Percentiles rank a stretch among this genome's conserved stretches.
Evolutionary conservation across 2,797 vertebrate genomes (phyloP).

Genomic region (Enteromius viviparus): DNA sequence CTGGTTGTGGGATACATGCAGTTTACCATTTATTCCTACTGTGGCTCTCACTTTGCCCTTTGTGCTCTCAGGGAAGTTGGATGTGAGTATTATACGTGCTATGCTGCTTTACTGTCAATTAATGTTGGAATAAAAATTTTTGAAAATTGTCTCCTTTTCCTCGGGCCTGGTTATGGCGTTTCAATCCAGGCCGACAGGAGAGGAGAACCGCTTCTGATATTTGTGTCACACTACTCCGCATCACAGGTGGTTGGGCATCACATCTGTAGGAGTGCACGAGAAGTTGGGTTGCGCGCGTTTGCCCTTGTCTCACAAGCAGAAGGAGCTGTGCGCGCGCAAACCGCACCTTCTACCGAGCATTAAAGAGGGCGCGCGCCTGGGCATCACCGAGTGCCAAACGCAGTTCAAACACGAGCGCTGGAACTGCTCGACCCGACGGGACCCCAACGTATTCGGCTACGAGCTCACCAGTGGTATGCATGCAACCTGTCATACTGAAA

Average conservation of each 20-base stretch:
- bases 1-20: conserved; percentile 72
- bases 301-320: conserved; percentile 83
- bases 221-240: conserved; percentile 48
- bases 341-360: conserved; percentile 86
- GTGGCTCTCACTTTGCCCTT: conserved; percentile 78
- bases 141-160: conserved; percentile 42
- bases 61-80: conserved; percentile 83
- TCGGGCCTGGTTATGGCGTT: conserved; percentile 45
- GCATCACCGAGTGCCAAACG: conserved; percentile 86
- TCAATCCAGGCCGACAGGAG: conserved; percentile 37
- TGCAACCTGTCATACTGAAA: neutral
- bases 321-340: conserved; percentile 85
- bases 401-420: conserved; percentile 94
- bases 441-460: conserved; percentile 78
- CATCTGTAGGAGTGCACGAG: conserved; percentile 82
- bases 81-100: conserved; percentile 81
- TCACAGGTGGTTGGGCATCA: conserved; percentile 88
- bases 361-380: conserved; percentile 87
- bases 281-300: conserved; percentile 79
- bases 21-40: conserved; percentile 76
- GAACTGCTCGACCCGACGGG: conserved; percentile 83
- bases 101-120: neutral
- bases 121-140: conserved; percentile 17
- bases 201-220: conserved; percentile 39
- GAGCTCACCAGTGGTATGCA: conserved; percentile 88